These are phyloP conservation scores for Cyclophora albipunctata DNA, from an alignment of 2,888 invertebrate species.

Conservation along the genomic window DNA sequence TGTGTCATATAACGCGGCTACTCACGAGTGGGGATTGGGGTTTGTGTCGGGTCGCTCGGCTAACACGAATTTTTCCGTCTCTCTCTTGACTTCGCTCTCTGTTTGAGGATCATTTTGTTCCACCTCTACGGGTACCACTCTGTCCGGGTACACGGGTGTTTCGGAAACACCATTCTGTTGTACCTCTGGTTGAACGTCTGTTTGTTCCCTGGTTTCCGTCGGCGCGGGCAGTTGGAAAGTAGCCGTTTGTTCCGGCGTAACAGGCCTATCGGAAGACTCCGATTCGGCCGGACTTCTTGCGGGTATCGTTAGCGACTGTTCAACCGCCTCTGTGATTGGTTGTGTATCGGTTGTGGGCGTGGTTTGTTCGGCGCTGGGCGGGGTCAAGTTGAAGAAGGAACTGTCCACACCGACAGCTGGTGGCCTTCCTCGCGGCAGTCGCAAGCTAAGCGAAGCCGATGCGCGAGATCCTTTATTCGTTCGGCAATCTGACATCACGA, in stretches of 20 bases:
- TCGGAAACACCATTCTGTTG: slow-evolving; percentile 6
- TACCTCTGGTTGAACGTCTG: no score
- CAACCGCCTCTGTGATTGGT: slow-evolving; percentile 29
- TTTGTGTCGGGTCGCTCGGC: slow-evolving; percentile 56
- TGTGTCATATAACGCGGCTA: slow-evolving; percentile 40
- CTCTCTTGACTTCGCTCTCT: slow-evolving; percentile 15
- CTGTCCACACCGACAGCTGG: slow-evolving; percentile 55
- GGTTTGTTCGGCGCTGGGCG: slow-evolving; percentile 61
- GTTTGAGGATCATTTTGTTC: slow-evolving; percentile 10
- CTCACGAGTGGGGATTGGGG: slow-evolving; percentile 73
- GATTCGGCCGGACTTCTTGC: slow-evolving; percentile 16
- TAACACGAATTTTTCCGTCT: slow-evolving; percentile 36
- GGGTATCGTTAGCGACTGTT: slow-evolving; percentile 26
- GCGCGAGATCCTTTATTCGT: slow-evolving; percentile 51
- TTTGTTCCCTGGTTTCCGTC: no score
- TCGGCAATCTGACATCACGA: slow-evolving; percentile 67
- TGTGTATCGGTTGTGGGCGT: slow-evolving; percentile 43
- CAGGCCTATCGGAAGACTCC: slow-evolving; percentile 1
- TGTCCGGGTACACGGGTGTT: slow-evolving; percentile 18
- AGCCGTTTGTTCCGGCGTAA: no score
- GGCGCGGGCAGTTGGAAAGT: no score
- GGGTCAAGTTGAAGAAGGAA: slow-evolving; percentile 62
- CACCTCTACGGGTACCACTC: slow-evolving; percentile 22
- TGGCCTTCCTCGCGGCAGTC: slow-evolving; percentile 61
- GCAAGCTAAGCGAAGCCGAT: slow-evolving; percentile 59